phyloP scores from a whole-genome alignment of 2,888 invertebrate genomes.

The Polietes domitor region DNA sequence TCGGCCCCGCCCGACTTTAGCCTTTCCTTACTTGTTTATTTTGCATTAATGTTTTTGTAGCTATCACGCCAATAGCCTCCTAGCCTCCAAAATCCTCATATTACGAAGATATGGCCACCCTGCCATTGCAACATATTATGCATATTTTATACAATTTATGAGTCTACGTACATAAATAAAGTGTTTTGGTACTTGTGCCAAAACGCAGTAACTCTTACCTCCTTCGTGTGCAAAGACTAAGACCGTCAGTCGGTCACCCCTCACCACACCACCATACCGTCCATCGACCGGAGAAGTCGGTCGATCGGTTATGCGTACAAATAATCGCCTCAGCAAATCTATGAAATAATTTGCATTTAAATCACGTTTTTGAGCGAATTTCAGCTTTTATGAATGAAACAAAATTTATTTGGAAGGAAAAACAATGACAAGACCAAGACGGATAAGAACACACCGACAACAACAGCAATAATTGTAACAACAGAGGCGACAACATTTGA shows the following conservation, averaged over 20 bases:
- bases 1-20: no score
- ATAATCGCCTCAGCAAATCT: slow-evolving; percentile 14
- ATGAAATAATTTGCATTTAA: slow-evolving; percentile 48
- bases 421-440: slow-evolving; percentile 45
- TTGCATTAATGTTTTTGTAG: no score
- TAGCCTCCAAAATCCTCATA: background rate
- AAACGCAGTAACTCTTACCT: background rate
- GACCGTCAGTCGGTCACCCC: background rate
- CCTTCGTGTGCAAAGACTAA: background rate
- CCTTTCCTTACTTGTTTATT: no score
- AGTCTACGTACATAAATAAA: background rate
- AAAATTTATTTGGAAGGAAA: slow-evolving; percentile 46
- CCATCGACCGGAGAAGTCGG: background rate
- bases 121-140: background rate
- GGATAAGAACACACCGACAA: slow-evolving; percentile 22
- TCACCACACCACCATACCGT: no score
- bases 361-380: slow-evolving; percentile 57
- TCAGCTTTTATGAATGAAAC: slow-evolving; percentile 60
- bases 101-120: background rate
- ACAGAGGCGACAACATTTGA: slow-evolving; percentile 53
- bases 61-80: no score
- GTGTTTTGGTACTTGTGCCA: slow-evolving; percentile 9
- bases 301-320: slow-evolving; percentile 34
- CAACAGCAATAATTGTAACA: slow-evolving; percentile 49
- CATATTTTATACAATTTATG: slow-evolving; percentile 2